Evolutionary conservation across 2,113 vertebrate genomes (phyloP).

Genomic region (Rousettus leschenaultii): DNA sequence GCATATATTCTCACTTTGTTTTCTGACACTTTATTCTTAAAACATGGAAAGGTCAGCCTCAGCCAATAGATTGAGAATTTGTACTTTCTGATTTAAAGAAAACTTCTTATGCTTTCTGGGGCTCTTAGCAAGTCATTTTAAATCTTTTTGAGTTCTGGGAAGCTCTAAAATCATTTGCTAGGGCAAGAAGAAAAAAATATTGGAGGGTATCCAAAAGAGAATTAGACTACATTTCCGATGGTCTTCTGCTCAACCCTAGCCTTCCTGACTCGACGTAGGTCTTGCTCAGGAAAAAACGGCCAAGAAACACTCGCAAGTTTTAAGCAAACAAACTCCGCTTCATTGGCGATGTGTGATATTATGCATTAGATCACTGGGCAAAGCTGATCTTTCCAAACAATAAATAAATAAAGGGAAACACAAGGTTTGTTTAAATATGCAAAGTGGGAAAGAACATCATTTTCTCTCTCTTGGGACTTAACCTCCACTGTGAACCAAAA

Average conservation of each 20-base stretch:
- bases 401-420: not conserved
- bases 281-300: slow-evolving; percentile 22
- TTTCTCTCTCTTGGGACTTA: slow-evolving; percentile 31
- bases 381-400: not conserved
- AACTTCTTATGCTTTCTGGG: not conserved
- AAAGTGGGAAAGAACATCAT: not conserved
- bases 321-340: not conserved
- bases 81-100: not conserved
- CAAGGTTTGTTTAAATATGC: not conserved
- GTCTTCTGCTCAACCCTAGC: not conserved
- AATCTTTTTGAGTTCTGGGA: slow-evolving; percentile 18
- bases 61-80: not conserved
- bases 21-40: slow-evolving; percentile 34
- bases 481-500: not conserved
- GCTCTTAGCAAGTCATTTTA: not conserved
- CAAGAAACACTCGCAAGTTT: not conserved
- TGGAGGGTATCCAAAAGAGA: not conserved
- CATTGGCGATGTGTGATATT: not conserved
- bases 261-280: not conserved
- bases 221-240: not conserved
- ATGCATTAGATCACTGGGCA: not conserved
- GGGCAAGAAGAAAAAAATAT: not conserved
- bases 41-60: not conserved
- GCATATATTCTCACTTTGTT: not conserved
- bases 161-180: not conserved